Evolutionary conservation across 2,113 vertebrate genomes (phyloP), one percentile per base, ranked within the genome.

Genomic region (Cisticola juncidis): DNA sequence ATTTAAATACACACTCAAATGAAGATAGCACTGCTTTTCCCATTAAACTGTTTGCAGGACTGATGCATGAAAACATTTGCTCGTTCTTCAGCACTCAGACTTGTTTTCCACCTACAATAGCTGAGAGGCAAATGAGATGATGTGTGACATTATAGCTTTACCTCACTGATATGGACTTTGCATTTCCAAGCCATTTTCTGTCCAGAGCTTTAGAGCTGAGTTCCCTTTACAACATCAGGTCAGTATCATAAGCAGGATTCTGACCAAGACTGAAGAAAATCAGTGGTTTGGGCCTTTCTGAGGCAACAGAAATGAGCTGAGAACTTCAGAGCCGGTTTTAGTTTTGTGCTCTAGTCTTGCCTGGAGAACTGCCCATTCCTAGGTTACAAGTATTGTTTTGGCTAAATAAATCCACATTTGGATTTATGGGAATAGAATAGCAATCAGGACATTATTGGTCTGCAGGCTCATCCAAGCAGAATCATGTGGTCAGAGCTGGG

Each of bases 401-500:
- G 36, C 21, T 57, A 12, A 36, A 23, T 44, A 77, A 60, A 51
- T 69, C 18, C 26, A 18, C 7, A 6, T 44, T 36, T 77, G 11
- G 40, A 9, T 53, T 65, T 48, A 4, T 26, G 19, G 2, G 16
- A 54, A 12, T 3, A 24, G 9, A 3, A 14, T 14, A 56, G 36
- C 15, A 56, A 18, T 28, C 7, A 15, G 24, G 53, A 6, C 2
- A 10, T 14, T 8, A 6, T 3, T 33, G 13, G 21, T 19, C 28
- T 50, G 65, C 9, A 54, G 68, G n/a, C 12, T 26, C 45, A 23
- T 15, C 6, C 25, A 38, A 62, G 12, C 36, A 31, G 18, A 66
- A 24, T 36, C 0, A 0, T 56, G 23, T 36, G 13, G 14, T 26
- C 44, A n/a, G 45, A 61, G 26, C 10, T 44, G 22, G 28, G 14